Evolutionary conservation across 2,797 vertebrate species (phyloP).

Genomic region (Thaleichthys pacificus): DNA sequence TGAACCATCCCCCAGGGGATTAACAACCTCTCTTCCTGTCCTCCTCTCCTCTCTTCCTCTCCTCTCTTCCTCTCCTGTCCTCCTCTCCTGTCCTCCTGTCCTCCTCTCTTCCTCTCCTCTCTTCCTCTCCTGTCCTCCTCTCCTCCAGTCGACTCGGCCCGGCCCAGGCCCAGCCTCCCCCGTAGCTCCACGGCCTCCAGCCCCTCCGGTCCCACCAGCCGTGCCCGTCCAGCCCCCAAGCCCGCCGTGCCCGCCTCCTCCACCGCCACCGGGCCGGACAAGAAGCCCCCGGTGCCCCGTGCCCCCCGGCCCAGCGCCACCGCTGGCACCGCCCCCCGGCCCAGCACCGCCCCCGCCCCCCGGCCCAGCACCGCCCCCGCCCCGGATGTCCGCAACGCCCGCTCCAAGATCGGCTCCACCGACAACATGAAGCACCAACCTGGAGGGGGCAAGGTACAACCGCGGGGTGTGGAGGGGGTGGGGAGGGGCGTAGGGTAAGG

Average conservation of each 20-base stretch:
- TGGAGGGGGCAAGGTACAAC: conserved; percentile 90
- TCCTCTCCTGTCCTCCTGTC: no score
- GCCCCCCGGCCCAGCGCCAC: conserved; percentile 46
- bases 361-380: conserved; percentile 59
- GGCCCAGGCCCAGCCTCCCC: conserved; percentile 68
- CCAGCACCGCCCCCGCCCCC: conserved; percentile 57
- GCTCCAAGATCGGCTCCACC: conserved; percentile 93
- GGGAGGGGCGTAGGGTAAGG: background rate
- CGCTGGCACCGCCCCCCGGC: conserved; percentile 28
- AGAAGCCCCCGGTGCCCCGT: conserved; percentile 71
- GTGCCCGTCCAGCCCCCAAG: conserved; percentile 59
- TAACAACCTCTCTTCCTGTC: no score
- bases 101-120: background rate
- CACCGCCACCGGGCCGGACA: conserved; percentile 63
- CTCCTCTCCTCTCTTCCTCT: no score
- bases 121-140: background rate
- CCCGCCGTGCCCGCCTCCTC: conserved; percentile 50
- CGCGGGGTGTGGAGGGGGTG: background rate
- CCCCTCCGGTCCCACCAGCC: conserved; percentile 33
- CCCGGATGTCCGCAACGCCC: conserved; percentile 79
- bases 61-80: no score
- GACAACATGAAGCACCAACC: conserved; percentile 98
- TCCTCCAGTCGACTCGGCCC: conserved; percentile 70
- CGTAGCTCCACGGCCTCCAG: conserved; percentile 59
- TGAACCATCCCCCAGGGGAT: no score